Conservation (phyloP, 2,797 vertebrate species). For the Oophaga sylvatica region DNA sequence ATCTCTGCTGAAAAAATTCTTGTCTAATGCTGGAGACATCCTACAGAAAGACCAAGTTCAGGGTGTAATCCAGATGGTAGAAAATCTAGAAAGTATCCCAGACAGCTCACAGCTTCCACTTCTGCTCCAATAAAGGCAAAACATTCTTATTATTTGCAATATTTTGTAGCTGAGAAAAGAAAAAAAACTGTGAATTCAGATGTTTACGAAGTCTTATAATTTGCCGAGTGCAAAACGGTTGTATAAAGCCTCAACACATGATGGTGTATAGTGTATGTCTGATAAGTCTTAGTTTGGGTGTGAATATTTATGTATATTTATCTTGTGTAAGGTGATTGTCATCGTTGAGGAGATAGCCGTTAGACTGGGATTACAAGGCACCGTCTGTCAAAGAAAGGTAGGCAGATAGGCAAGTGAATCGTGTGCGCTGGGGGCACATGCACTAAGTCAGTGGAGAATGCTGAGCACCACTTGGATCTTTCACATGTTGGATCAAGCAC, state of each 20-base stretch:
- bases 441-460: no score
- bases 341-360: neutral
- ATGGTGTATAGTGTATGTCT: neutral
- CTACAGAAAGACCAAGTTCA: slow-evolving; percentile 77
- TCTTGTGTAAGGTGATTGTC: neutral
- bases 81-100: slow-evolving; percentile 75
- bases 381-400: no score
- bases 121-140: slow-evolving; percentile 66
- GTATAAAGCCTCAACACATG: neutral
- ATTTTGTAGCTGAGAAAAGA: neutral
- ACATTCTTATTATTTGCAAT: neutral
- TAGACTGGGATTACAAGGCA: no score
- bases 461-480: no score
- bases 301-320: slow-evolving; percentile 1
- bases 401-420: no score
- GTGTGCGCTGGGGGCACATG: no score
- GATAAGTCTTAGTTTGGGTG: neutral
- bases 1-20: slow-evolving; percentile 84
- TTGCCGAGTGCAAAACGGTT: neutral
- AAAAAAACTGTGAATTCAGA: neutral
- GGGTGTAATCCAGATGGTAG: slow-evolving; percentile 76
- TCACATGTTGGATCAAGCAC: no score
- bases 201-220: neutral
- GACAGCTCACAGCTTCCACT: slow-evolving; percentile 77
- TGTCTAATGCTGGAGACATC: slow-evolving; percentile 76